Evolutionary conservation across 2,888 invertebrate species (phyloP), one percentile per base, ranked within the genome.

Genomic region (Schizotus pectinicornis): DNA sequence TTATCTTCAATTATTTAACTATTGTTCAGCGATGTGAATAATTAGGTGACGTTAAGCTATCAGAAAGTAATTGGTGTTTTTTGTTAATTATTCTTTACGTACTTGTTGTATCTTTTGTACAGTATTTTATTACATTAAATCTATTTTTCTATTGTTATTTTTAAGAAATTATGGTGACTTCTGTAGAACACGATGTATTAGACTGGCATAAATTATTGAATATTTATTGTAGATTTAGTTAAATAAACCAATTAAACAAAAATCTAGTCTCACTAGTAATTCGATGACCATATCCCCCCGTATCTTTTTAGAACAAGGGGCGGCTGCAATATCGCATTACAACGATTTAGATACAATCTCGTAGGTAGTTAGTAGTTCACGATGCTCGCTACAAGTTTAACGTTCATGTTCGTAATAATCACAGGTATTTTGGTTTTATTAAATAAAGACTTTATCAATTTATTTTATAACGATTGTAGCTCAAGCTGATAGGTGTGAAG

Each of bases 171-270:
- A 47, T 39, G 52, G 52, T 54, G 53, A 56, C 51, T 52, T 57
- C 48, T 50, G 52, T 52, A 56, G 52, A 64, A 61, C 43, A 62
- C 56, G 57, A 56, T 64, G 54, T 56, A 59, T 61, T 67, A 69
- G 67, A 68, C 64, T 69, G 67, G 64, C 61, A 56, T 70, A 70
- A 70, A 65, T 68, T 68, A 70, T 68, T 69, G 63, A 61, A 67
- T 70, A 70, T 69, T 69, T 69, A 69, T 69, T 69, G 67, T 69
- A 69, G 66, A 52, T 56, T 50, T 62, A 63, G 60, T 48, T 55
- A 61, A 64, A 63, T 64, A 65, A 68, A 64, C 57, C 37, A 54
- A 38, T 59, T 55, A 53, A 55, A 58, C 37, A 34, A 52, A 6
- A 6, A 14, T 41, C 8, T 14, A 11, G 13, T 38, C 39, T 31